Conservation (phyloP, 2,797 vertebrate genomes). For the Melanotaenia trifasciata region DNA sequence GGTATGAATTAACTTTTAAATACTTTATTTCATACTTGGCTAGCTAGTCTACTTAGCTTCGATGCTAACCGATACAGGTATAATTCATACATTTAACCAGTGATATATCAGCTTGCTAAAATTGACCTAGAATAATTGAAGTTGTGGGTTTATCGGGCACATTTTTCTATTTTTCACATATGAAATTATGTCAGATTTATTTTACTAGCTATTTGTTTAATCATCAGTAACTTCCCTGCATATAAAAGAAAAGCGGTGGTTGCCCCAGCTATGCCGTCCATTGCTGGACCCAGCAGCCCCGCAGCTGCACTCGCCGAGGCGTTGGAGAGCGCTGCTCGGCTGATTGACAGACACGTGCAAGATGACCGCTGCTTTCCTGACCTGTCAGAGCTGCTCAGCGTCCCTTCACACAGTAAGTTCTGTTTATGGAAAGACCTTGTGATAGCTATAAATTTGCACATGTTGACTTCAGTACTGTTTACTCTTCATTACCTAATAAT, state of each 20-base stretch:
- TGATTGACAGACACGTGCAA: conserved; percentile 91
- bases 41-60: conserved; percentile 43
- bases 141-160: not conserved
- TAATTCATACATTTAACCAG: conserved; percentile 23
- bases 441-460: not conserved
- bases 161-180: not conserved
- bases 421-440: rapidly evolving
- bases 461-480: conserved; percentile 1
- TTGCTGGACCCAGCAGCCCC: conserved; percentile 78
- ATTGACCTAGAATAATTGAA: not conserved
- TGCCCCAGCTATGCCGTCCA: conserved; percentile 85
- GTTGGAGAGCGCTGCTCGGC: conserved; percentile 88
- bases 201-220: not conserved
- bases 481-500: not conserved
- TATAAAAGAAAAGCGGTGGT: conserved; percentile 37
- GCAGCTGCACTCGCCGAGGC: conserved; percentile 85
- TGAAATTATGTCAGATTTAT: not conserved
- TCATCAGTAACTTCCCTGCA: not conserved
- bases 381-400: conserved; percentile 91
- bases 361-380: conserved; percentile 94
- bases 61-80: conserved; percentile 33
- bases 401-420: conserved; percentile 89
- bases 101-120: not conserved
- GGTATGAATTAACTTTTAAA: not conserved
- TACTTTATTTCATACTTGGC: conserved; percentile 17